These are phyloP conservation scores for Eurosta solidaginis DNA, from an alignment of 1,140 invertebrate species.

Conservation along the genomic window DNA sequence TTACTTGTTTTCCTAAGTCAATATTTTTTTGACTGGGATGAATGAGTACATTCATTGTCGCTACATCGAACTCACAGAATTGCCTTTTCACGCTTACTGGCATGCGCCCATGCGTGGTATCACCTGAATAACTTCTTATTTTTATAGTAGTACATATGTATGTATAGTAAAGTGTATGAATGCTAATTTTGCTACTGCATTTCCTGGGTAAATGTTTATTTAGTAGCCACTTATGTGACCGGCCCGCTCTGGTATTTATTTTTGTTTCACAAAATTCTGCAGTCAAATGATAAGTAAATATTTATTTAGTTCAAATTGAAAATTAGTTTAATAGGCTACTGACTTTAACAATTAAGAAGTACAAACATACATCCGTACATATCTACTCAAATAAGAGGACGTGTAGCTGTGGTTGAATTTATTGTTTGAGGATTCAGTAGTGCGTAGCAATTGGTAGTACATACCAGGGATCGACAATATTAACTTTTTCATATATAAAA, in stretches of 20 bases:
- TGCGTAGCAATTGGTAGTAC: no score
- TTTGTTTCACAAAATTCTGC: background rate
- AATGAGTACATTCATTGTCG: background rate
- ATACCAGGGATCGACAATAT: no score
- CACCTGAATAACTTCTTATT: no score
- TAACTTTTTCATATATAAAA: no score
- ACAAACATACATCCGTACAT: background rate
- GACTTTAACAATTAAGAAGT: background rate
- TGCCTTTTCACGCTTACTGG: background rate
- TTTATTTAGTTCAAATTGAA: slow-evolving; percentile 9
- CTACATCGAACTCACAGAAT: background rate
- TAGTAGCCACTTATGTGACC: background rate
- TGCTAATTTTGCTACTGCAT: background rate
- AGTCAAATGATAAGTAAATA: background rate
- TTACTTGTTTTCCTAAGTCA: background rate
- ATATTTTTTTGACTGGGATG: background rate
- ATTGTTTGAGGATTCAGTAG: no score
- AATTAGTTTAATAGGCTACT: slow-evolving; percentile 19
- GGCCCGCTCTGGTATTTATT: background rate
- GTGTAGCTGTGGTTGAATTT: no score
- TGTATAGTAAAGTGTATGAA: no score
- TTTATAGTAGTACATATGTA: no score
- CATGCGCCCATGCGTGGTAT: background rate
- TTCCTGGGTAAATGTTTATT: background rate
- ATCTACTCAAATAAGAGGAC: no score